These are phyloP conservation scores for Drosophila tristis DNA, from an alignment of 1,140 invertebrate species.

Conservation along the genomic window DNA sequence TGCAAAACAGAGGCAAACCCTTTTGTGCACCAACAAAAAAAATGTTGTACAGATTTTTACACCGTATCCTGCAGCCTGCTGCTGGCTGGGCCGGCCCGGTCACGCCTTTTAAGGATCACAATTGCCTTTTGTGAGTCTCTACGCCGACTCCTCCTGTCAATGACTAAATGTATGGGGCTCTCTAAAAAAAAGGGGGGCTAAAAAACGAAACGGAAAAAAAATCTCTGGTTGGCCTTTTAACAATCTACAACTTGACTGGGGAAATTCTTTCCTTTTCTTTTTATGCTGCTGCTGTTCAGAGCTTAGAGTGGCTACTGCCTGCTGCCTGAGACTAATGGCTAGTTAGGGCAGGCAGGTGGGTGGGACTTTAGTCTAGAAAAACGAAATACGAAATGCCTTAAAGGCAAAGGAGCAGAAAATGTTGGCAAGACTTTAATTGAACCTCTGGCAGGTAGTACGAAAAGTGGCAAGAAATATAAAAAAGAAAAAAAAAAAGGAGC, in stretches of 20 bases:
- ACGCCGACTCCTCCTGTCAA: conserved; percentile 44
- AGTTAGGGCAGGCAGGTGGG: conserved; percentile 7
- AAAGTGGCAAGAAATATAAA: no score
- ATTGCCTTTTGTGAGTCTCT: conserved; percentile 49
- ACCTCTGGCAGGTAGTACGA: no score
- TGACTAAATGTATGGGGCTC: conserved; percentile 56
- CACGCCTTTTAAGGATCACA: conserved; percentile 53
- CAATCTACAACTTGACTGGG: conserved; percentile 37
- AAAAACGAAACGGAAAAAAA: conserved; percentile 14
- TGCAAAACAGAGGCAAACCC: conserved; percentile 46
- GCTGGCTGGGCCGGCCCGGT: conserved; percentile 9
- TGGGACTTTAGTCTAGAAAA: background rate
- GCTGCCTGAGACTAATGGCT: conserved; percentile 20
- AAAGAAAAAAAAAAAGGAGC: no score
- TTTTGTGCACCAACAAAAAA: conserved; percentile 4
- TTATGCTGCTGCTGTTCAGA: no score
- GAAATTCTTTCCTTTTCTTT: conserved; percentile 2
- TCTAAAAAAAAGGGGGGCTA: conserved; percentile 11
- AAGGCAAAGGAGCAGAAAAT: no score
- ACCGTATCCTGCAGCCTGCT: conserved; percentile 33
- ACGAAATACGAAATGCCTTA: no score
- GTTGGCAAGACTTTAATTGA: no score
- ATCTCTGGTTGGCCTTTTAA: conserved; percentile 49
- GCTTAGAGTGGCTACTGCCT: background rate
- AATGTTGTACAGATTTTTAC: conserved; percentile 9